These are phyloP conservation scores for Balearica regulorum DNA, from an alignment of 2,797 vertebrate genomes.

Conservation along the genomic window DNA sequence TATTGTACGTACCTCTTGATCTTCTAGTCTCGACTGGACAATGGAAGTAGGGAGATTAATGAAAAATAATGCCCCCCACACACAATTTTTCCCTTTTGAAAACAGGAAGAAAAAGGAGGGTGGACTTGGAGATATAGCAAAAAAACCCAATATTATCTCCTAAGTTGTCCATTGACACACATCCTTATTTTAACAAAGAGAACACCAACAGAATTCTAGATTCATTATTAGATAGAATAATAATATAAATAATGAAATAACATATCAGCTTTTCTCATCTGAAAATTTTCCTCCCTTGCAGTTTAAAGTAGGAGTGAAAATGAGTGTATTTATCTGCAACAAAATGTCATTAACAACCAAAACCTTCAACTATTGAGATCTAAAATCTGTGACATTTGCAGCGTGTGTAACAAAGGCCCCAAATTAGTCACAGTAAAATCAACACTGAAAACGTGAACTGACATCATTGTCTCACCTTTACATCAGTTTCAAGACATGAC, in stretches of 20 bases:
- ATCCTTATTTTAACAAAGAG: not conserved
- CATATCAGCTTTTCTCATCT: not conserved
- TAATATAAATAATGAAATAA: not conserved
- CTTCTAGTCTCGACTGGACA: not conserved
- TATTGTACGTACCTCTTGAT: not conserved
- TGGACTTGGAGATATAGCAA: not conserved
- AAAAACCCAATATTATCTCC: not conserved
- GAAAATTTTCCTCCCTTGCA: not conserved
- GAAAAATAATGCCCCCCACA: not conserved
- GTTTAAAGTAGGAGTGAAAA: not conserved
- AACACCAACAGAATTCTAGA: not conserved
- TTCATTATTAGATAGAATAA: not conserved
- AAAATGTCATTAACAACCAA: not conserved
- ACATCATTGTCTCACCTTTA: not conserved
- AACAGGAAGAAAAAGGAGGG: not conserved
- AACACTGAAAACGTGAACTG: not conserved
- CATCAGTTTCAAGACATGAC: not conserved
- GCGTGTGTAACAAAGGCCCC: not conserved
- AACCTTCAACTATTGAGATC: not conserved
- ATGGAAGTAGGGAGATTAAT: not conserved
- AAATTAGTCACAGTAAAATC: slow-evolving; percentile 5
- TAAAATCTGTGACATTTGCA: slow-evolving; percentile 25
- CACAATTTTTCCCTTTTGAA: not conserved
- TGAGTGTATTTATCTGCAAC: not conserved
- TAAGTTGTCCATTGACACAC: not conserved